phyloP scores from a whole-genome alignment of 2,888 invertebrate genomes.

The Cordilura impudica region DNA sequence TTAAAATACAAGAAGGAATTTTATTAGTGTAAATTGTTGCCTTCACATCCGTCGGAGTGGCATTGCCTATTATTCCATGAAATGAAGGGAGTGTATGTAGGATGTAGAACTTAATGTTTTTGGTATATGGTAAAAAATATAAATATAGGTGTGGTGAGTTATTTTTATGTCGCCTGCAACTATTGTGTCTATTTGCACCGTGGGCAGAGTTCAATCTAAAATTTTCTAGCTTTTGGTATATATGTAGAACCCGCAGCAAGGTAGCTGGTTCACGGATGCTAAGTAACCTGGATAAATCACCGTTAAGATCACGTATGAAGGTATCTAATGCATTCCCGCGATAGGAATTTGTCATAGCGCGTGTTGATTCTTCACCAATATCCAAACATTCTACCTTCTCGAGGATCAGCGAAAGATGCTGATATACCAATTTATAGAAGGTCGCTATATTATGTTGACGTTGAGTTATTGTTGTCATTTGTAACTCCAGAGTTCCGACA shows the following conservation, averaged over 20 bases:
- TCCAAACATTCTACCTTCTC: slow-evolving; percentile 15
- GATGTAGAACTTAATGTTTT: slow-evolving; percentile 28
- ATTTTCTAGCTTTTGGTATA: no score
- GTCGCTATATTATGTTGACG: no score
- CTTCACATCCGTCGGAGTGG: slow-evolving; percentile 10
- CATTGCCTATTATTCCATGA: no score
- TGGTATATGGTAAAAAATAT: slow-evolving; percentile 1
- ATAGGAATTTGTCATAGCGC: neutral
- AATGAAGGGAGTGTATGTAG: no score
- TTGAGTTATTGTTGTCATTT: no score
- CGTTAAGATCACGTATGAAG: slow-evolving; percentile 1
- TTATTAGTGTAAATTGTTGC: slow-evolving; percentile 44
- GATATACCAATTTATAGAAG: slow-evolving; percentile 8
- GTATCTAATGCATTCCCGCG: slow-evolving; percentile 3
- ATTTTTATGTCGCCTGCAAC: slow-evolving; percentile 25
- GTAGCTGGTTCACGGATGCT: no score
- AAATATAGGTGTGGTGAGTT: slow-evolving; percentile 24
- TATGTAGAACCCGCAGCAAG: no score
- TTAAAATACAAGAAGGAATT: no score
- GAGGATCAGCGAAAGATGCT: neutral
- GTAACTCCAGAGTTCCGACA: no score
- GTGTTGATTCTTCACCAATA: neutral
- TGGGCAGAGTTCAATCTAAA: no score
- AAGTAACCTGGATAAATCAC: neutral
- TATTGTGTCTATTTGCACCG: no score